Percentiles rank a stretch among this genome's conserved stretches.
These are phyloP conservation scores for Hypsopygia costalis DNA, from an alignment of 2,888 invertebrate species.

Conservation along the genomic window DNA sequence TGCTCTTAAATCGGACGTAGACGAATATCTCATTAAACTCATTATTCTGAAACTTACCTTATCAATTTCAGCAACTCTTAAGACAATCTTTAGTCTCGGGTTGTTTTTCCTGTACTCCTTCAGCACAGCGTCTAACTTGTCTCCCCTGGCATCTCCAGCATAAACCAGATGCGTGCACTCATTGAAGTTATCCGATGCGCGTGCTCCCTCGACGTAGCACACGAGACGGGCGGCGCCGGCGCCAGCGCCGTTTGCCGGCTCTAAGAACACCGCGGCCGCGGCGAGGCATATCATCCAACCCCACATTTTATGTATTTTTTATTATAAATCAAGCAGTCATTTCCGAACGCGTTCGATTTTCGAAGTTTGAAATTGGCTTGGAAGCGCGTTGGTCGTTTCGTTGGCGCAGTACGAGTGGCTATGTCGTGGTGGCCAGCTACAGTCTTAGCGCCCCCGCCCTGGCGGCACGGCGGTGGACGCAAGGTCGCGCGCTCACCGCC, in stretches of 20 bases:
- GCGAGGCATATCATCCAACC: constrained; percentile 53
- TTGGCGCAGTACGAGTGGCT: constrained; percentile 62
- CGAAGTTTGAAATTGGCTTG: constrained; percentile 32
- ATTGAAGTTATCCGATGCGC: constrained; percentile 44
- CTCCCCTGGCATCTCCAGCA: constrained; percentile 63
- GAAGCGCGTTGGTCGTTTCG: constrained; percentile 62
- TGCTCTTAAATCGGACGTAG: too few species aligned
- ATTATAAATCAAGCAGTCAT: constrained; percentile 45
- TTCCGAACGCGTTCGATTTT: constrained; percentile 40
- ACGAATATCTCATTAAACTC: too few species aligned
- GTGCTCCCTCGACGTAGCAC: constrained; percentile 64
- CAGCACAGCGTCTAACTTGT: constrained; percentile 58
- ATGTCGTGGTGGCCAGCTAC: constrained; percentile 37
- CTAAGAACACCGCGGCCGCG: constrained; percentile 40
- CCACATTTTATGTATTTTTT: constrained; percentile 47
- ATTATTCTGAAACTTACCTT: constrained; percentile 80
- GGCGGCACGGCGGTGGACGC: constrained; percentile 25
- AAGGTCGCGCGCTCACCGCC: constrained; percentile 66
- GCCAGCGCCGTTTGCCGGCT: constrained; percentile 44
- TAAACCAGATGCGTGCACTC: constrained; percentile 78
- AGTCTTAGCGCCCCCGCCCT: constrained; percentile 71
- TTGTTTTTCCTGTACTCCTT: constrained; percentile 73
- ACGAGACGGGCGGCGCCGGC: constrained; percentile 70
- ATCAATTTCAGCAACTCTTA: constrained; percentile 77
- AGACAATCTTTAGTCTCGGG: constrained; percentile 75